Evolutionary conservation across 92 coral and sea anemone genomes (phyloP).

Genomic region (Phenganax stokvisi): DNA sequence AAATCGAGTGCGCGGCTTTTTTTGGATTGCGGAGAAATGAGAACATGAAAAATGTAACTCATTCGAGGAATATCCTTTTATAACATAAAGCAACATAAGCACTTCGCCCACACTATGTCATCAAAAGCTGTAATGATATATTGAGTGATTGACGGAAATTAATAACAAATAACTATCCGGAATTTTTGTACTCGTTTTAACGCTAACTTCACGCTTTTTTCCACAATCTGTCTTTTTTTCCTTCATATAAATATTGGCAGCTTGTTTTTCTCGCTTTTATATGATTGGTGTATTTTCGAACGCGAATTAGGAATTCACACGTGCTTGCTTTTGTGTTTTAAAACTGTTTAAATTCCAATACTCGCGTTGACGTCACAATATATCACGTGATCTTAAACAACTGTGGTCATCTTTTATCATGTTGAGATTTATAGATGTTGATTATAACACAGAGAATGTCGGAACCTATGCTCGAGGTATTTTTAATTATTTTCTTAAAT

Average conservation of each 20-base stretch:
- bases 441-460: constrained; percentile 60
- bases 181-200: neutral
- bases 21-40: neutral
- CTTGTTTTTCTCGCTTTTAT: constrained; percentile 7
- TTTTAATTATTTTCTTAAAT: constrained; percentile 62
- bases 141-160: constrained; percentile 39
- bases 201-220: constrained; percentile 1
- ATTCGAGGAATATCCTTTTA: constrained; percentile 13
- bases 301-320: constrained; percentile 17
- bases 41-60: neutral
- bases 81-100: constrained; percentile 24
- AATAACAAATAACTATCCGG: constrained; percentile 39
- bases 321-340: constrained; percentile 41
- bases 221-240: neutral
- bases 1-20: neutral
- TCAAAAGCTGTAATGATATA: constrained; percentile 33
- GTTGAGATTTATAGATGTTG: constrained; percentile 42
- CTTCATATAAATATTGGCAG: constrained; percentile 9
- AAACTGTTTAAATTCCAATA: constrained; percentile 32
- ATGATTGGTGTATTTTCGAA: constrained; percentile 31
- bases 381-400: constrained; percentile 45
- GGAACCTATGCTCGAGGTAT: constrained; percentile 96
- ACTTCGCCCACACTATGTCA: constrained; percentile 34
- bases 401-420: constrained; percentile 44
- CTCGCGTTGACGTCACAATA: constrained; percentile 41